Conservation (phyloP, 2,888 invertebrate species). For the Drosophila helvetica region DNA sequence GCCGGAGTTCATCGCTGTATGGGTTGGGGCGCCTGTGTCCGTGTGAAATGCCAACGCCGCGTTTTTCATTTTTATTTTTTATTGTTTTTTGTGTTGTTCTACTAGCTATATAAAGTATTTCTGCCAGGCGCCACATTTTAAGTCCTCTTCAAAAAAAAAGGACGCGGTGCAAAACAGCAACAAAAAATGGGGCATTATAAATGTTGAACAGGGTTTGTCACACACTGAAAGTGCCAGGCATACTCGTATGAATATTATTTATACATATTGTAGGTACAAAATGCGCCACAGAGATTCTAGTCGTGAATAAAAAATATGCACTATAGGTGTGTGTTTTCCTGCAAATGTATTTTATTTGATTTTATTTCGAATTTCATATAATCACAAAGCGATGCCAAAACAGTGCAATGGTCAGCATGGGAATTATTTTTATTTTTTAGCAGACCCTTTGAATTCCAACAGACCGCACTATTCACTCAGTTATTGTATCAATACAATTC, state of each 20-base stretch:
- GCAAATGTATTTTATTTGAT: background rate
- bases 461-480: too few species aligned
- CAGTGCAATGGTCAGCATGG: background rate
- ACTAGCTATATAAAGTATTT: constrained; percentile 4
- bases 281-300: background rate
- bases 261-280: background rate
- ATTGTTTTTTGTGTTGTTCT: constrained; percentile 24
- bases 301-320: background rate
- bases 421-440: background rate
- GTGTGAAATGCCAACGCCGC: constrained; percentile 32
- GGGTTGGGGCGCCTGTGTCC: constrained; percentile 11
- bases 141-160: background rate
- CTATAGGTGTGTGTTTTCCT: background rate
- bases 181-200: background rate
- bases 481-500: too few species aligned
- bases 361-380: background rate
- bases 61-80: constrained; percentile 7
- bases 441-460: rapidly evolving
- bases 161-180: too few species aligned
- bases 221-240: background rate
- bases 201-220: background rate
- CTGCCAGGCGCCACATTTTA: constrained; percentile 3
- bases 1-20: constrained; percentile 34
- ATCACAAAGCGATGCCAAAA: too few species aligned
- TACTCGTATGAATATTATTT: background rate